A percentile compares a stretch with the other conserved stretches of the same genome.
These are phyloP conservation scores for Eretmodus cyanostictus DNA, from an alignment of 2,113 vertebrate genomes.

Conservation along the genomic window DNA sequence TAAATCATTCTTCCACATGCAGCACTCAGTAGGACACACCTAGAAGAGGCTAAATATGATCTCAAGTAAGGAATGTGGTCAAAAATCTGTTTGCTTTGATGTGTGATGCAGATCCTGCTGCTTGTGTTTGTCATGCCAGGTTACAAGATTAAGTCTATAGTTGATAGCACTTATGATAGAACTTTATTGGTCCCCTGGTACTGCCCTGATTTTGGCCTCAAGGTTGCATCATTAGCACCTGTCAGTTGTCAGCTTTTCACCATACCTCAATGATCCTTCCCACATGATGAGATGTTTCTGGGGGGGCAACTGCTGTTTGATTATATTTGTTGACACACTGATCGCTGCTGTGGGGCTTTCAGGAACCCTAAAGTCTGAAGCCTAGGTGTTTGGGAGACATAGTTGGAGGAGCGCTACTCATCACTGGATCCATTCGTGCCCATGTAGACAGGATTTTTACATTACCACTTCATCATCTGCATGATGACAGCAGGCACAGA, in stretches of 20 bases:
- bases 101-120: not conserved
- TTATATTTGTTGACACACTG: not conserved
- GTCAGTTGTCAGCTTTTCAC: constrained; percentile 61
- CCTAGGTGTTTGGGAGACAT: not conserved
- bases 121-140: not conserved
- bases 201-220: not conserved
- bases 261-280: constrained; percentile 52
- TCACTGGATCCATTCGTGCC: not conserved
- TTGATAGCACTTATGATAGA: not conserved
- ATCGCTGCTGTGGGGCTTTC: not conserved
- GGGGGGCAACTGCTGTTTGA: constrained; percentile 31
- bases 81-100: not conserved
- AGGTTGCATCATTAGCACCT: constrained; percentile 57
- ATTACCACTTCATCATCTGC: constrained; percentile 16
- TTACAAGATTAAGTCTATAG: not conserved
- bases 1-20: not conserved
- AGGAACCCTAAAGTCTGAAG: not conserved
- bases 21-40: not conserved
- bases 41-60: not conserved
- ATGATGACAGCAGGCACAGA: not conserved
- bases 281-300: constrained; percentile 24
- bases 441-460: constrained; percentile 10
- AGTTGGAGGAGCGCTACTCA: not conserved
- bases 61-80: not conserved
- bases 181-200: constrained; percentile 32